A percentile compares a stretch with the other conserved stretches of the same genome.
These are phyloP conservation scores for Arrhamphus sclerolepis DNA, from an alignment of 2,797 vertebrate species.

Conservation along the genomic window DNA sequence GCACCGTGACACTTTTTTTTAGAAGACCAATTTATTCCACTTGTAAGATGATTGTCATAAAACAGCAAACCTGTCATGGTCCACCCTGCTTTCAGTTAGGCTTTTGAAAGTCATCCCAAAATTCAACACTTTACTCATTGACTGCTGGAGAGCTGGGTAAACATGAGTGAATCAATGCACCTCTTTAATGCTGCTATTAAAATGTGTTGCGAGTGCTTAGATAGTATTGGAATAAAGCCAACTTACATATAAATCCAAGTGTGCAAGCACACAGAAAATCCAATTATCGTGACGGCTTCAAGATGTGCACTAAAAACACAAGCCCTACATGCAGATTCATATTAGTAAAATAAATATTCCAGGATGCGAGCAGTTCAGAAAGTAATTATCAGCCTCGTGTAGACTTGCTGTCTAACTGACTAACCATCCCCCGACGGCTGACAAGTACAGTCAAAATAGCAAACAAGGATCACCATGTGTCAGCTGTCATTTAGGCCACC, in stretches of 20 bases:
- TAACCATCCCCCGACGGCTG: neutral
- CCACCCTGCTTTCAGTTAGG: neutral
- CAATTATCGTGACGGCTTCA: conserved; percentile 19
- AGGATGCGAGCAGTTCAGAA: neutral
- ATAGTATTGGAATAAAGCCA: conserved; percentile 44
- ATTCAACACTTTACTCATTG: conserved; percentile 39
- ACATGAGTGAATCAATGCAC: conserved; percentile 54
- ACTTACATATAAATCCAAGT: conserved; percentile 28
- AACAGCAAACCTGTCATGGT: conserved; percentile 17
- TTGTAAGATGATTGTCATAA: conserved; percentile 30
- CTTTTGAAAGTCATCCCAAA: conserved; percentile 38
- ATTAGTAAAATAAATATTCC: neutral
- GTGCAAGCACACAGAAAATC: conserved; percentile 17
- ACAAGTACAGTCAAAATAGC: neutral
- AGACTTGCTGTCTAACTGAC: neutral
- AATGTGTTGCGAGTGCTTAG: conserved; percentile 18
- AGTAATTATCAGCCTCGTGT: neutral
- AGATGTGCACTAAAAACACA: conserved; percentile 9
- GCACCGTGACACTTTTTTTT: neutral
- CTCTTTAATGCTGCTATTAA: conserved; percentile 40
- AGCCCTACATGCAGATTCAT: neutral
- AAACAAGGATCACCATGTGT: conserved; percentile 24
- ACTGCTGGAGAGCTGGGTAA: conserved; percentile 32
- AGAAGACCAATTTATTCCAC: conserved; percentile 14
- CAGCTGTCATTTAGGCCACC: conserved; percentile 16